Evolutionary conservation across 1,140 invertebrate genomes (phyloP).

Genomic region (Daktulosphaira vitifoliae): DNA sequence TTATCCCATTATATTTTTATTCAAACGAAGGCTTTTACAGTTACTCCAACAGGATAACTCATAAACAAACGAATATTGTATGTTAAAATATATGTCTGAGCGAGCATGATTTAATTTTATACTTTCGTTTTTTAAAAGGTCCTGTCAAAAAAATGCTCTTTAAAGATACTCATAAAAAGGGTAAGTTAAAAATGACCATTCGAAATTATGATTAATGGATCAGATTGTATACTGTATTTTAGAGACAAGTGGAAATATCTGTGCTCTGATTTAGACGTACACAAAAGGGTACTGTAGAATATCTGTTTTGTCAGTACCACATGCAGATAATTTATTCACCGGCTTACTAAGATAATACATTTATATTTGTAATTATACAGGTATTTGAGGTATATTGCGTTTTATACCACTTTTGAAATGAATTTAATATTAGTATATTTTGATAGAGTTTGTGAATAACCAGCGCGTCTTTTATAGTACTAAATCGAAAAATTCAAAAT

Average conservation of each 20-base stretch:
- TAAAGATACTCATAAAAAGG: not conserved
- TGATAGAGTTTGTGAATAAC: too few species aligned
- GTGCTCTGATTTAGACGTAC: too few species aligned
- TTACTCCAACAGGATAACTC: not conserved
- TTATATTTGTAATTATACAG: not conserved
- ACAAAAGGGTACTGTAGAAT: too few species aligned
- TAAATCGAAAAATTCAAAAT: too few species aligned
- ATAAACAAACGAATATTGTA: not conserved
- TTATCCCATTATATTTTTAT: conserved; percentile 12
- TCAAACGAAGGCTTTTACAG: not conserved
- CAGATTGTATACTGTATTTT: too few species aligned
- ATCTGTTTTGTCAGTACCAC: too few species aligned
- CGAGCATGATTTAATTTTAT: conserved; percentile 5
- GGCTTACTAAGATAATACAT: not conserved
- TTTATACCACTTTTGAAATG: too few species aligned
- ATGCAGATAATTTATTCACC: not conserved
- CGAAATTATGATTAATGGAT: conserved; percentile 23
- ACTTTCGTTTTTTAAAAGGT: not conserved
- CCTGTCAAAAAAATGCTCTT: conserved; percentile 17
- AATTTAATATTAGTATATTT: too few species aligned
- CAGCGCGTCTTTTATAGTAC: too few species aligned
- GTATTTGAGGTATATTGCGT: too few species aligned
- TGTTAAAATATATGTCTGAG: not conserved
- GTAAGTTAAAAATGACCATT: not conserved
- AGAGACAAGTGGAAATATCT: too few species aligned